Base-by-base conservation (phyloP, 2,797 vertebrate genomes). In the Poliocrania exsul region DNA sequence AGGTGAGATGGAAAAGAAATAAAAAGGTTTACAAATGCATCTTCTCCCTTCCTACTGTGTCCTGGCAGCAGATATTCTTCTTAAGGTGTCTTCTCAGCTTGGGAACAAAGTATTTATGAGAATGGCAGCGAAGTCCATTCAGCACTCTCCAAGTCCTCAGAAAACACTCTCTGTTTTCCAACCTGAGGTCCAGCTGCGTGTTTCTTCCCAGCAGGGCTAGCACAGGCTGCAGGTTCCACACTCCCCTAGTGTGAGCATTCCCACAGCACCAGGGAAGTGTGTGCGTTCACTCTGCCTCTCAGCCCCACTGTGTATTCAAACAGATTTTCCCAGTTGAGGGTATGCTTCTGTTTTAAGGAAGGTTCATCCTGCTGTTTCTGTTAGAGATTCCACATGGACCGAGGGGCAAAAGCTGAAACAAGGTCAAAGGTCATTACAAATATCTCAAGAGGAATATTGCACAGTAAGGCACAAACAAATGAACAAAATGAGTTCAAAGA, bases 251-350 rank as follows among this genome's bases (percentile, higher is more conserved):
- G 16, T 10, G 8, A 10, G 10, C n/a, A 20, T 71, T 37, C 19
- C 19, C 47, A 29, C 13, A 53, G 38, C 38, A 33, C 15, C 51
- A 53, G 58, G 14, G 21, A 72, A 42, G 13, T 7, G 18, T 37
- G 15, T 33, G 28, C n/a, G 10, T 38, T 60, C 1, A 0, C 51
- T 11, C 16, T 1, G 0, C 28, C 10, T 44, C 35, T 54, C 38
- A n/a, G 17, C 18, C 9, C 16, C 7, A 14, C 13, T 37, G 6
- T 8, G 49, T 79, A 37, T 38, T 73, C 61, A 58, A 38, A 50
- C 18, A 69, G 24, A 15, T 79, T 73, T 80, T 56, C n/a, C 19
- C 38, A 84, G 17, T 10, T 74, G 35, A 69, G 38, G 25, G 21
- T 62, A 18, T 24, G 21, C 7, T 49, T 58, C 60, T 69, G 25